Percentiles rank a stretch among this genome's conserved stretches.
Evolutionary conservation across 2,888 invertebrate genomes (phyloP).

Genomic region (Eutolmus rufibarbis): DNA sequence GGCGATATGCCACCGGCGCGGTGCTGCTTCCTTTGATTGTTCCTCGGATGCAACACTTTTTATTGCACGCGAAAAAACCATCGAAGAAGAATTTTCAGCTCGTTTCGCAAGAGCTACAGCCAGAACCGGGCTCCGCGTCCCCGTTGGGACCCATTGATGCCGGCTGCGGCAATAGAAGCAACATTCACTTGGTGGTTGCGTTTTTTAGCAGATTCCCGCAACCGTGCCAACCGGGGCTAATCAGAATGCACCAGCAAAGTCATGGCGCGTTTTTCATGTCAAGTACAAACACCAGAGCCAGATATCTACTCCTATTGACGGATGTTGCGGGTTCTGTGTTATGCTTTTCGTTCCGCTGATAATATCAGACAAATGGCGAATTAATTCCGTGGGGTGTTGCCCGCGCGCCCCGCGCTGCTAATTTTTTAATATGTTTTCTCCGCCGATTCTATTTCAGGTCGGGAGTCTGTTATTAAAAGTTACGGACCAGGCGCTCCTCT

Average conservation of each 20-base stretch:
- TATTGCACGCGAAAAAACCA: background rate
- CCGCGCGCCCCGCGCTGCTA: background rate
- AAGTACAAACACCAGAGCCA: slow-evolving; percentile 1
- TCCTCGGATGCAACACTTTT: background rate
- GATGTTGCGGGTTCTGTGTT: slow-evolving; percentile 22
- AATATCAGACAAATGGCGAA: slow-evolving; percentile 25
- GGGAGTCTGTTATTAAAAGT: background rate
- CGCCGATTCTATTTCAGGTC: background rate
- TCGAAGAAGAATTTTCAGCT: background rate
- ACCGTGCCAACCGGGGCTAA: background rate
- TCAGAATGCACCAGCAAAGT: background rate
- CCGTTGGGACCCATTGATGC: background rate
- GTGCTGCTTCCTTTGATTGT: background rate
- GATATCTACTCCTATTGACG: slow-evolving; percentile 9
- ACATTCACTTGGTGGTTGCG: background rate
- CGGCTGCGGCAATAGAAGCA: background rate
- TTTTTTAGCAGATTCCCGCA: background rate
- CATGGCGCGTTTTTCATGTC: slow-evolving; percentile 8
- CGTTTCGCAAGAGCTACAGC: background rate
- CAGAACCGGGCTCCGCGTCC: background rate
- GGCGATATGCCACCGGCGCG: background rate
- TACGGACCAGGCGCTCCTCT: background rate
- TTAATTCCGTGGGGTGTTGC: background rate
- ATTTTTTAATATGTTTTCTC: background rate
- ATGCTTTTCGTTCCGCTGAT: background rate